Conservation (phyloP, 2,888 invertebrate species). For the Fissipunctia ypsillon region DNA sequence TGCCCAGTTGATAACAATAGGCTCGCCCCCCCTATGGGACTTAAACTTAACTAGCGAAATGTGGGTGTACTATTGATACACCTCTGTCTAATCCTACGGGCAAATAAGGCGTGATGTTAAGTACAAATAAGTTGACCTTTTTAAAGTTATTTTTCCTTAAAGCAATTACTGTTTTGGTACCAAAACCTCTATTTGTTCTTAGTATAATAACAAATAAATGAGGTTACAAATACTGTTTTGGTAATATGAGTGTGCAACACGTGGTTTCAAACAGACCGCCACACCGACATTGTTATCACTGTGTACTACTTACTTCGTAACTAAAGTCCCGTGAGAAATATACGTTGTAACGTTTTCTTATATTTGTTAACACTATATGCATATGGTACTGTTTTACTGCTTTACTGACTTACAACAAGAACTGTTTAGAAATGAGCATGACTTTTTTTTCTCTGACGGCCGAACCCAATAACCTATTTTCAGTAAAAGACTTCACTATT, state of each 20-base stretch:
- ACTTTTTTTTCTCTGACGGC: background rate
- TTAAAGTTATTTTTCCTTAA: background rate
- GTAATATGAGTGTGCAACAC: conserved; percentile 55
- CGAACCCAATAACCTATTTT: too few species aligned
- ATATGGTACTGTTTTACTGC: conserved; percentile 20
- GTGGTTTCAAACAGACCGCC: conserved; percentile 65
- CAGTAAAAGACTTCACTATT: too few species aligned
- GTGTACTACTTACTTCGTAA: conserved; percentile 57
- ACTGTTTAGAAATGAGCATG: background rate
- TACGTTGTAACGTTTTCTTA: conserved; percentile 53
- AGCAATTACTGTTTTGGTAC: background rate
- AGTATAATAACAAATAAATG: too few species aligned
- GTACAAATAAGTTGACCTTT: background rate
- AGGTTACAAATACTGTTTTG: conserved; percentile 46
- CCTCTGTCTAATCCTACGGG: too few species aligned
- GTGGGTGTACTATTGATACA: too few species aligned
- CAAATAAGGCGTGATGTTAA: too few species aligned
- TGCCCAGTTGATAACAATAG: too few species aligned
- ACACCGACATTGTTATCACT: conserved; percentile 46
- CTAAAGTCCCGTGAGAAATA: conserved; percentile 61
- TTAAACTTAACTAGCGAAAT: too few species aligned
- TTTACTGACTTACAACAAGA: background rate
- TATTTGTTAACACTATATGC: conserved; percentile 54
- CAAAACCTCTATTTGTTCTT: background rate
- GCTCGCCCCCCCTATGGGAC: too few species aligned